Evolutionary conservation across 2,113 vertebrate species (phyloP).

Genomic region (Hippocampus zosterae): DNA sequence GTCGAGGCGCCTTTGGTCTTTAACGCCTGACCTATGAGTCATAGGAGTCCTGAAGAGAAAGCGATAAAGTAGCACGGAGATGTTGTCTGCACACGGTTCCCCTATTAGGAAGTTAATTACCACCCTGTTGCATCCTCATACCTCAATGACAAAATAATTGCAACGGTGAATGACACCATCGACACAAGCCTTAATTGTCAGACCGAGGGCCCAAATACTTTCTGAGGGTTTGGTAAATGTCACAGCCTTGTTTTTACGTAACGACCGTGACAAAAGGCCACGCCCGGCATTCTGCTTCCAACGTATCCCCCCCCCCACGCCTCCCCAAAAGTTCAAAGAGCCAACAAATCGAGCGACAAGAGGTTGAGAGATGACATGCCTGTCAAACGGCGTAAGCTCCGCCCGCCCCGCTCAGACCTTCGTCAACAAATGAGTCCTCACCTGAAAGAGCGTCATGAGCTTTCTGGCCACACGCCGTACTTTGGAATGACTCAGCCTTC

Average conservation of each 20-base stretch:
- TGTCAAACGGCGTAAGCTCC: not conserved
- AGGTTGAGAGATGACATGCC: not conserved
- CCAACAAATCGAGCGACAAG: not conserved
- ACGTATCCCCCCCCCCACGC: not conserved
- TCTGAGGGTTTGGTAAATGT: not conserved
- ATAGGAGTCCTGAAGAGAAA: not conserved
- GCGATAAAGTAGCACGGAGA: not conserved
- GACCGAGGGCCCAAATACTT: not conserved
- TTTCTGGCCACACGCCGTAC: not conserved
- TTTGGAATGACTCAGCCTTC: not conserved
- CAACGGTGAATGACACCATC: not conserved
- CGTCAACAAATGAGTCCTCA: not conserved
- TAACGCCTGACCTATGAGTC: not conserved
- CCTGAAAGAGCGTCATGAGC: not conserved
- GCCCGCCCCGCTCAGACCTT: not conserved
- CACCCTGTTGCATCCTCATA: not conserved
- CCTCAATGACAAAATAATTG: constrained; percentile 8
- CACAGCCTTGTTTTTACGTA: too few species aligned
- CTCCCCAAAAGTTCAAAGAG: not conserved
- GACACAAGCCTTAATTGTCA: not conserved
- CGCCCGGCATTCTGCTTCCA: not conserved
- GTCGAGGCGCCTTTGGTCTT: not conserved
- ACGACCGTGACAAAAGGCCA: not conserved
- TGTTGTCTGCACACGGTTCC: not conserved
- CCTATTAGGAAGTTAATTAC: not conserved